Evolutionary conservation across 2,888 invertebrate species (phyloP).

Genomic region (Watsonalla cultraria): DNA sequence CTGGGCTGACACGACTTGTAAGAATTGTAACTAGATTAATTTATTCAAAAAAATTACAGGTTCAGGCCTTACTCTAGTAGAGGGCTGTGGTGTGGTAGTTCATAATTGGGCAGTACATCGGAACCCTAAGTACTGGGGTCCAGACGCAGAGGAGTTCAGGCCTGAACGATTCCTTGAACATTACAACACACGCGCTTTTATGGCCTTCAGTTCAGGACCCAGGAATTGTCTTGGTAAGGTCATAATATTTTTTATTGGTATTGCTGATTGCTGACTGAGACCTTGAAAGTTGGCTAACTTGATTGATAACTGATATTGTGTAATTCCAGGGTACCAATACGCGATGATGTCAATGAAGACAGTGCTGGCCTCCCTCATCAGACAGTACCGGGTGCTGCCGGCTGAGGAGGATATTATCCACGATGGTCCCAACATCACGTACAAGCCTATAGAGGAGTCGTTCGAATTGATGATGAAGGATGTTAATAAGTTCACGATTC

Average conservation of each 20-base stretch:
- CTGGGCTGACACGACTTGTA: background rate
- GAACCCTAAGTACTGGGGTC: constrained; percentile 46
- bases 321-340: constrained; percentile 8
- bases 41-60: constrained; percentile 17
- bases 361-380: constrained; percentile 25
- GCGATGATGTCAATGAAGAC: constrained; percentile 35
- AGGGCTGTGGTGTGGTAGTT: constrained; percentile 26
- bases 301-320: background rate
- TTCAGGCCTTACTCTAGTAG: constrained; percentile 28
- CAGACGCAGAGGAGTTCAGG: constrained; percentile 35
- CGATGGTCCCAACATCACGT: constrained; percentile 2
- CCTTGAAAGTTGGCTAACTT: too few relatives aligned
- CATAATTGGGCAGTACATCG: constrained; percentile 43
- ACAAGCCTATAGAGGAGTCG: constrained; percentile 17
- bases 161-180: constrained; percentile 42
- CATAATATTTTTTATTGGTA: too few relatives aligned
- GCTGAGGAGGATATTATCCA: background rate
- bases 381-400: constrained; percentile 22
- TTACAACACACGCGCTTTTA: constrained; percentile 27
- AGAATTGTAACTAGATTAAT: background rate
- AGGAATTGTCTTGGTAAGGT: constrained; percentile 42
- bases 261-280: too few relatives aligned
- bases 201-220: constrained; percentile 42
- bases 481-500: constrained; percentile 22
- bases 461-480: constrained; percentile 37